Evolutionary conservation across 2,888 invertebrate genomes (phyloP).

Genomic region (Heliconius sara): DNA sequence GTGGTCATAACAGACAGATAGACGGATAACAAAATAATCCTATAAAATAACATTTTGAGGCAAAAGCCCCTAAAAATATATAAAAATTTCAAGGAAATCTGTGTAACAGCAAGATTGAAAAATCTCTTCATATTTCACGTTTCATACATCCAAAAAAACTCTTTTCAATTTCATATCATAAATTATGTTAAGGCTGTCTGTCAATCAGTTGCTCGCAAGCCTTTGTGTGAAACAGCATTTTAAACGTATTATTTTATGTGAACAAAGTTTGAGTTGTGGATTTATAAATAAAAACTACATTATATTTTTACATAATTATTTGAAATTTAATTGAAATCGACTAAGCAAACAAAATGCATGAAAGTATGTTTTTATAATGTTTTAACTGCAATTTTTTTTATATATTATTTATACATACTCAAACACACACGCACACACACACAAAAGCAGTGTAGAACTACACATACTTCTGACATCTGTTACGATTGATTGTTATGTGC

Average conservation of each 20-base stretch:
- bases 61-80: not conserved
- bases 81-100: not conserved
- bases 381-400: no score
- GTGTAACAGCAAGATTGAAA: not conserved
- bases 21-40: no score
- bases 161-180: slow-evolving; percentile 17
- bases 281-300: no score
- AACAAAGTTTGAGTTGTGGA: no score
- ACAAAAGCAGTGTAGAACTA: not conserved
- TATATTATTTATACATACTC: not conserved
- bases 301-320: no score
- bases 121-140: not conserved
- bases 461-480: no score
- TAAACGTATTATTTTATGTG: no score
- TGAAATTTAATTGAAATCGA: no score
- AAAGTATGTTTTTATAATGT: no score
- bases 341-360: no score
- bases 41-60: not conserved
- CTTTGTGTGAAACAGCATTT: not conserved
- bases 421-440: not conserved
- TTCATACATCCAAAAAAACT: slow-evolving; percentile 3
- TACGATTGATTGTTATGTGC: no score
- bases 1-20: no score
- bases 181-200: slow-evolving; percentile 20
- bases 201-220: slow-evolving; percentile 15